Percentiles rank a stretch among this genome's conserved stretches.
Conservation (phyloP, 2,888 invertebrate species). For the Heliconius hortense region DNA sequence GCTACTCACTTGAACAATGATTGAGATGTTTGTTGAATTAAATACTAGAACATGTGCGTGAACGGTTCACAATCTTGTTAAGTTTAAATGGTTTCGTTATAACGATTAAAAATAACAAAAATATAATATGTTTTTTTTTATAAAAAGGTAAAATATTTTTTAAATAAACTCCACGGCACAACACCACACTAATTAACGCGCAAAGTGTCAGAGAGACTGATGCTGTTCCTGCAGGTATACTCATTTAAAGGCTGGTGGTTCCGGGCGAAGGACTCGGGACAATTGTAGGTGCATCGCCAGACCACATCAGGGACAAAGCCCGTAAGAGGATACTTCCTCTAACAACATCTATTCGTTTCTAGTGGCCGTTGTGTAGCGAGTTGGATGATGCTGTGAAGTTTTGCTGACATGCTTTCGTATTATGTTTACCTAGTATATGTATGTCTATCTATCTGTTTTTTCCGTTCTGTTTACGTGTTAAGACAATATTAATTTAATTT, state of each 20-base stretch:
- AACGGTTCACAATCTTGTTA: conserved; percentile 8
- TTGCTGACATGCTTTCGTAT: conserved; percentile 8
- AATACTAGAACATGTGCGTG: neutral
- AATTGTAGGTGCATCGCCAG: conserved; percentile 68
- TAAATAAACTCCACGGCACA: conserved; percentile 44
- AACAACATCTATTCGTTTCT: conserved; percentile 68
- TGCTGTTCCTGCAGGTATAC: conserved; percentile 59
- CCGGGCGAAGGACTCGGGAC: conserved; percentile 66
- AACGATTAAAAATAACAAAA: neutral
- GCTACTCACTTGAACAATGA: conserved; percentile 27
- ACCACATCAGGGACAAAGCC: conserved; percentile 66
- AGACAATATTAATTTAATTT: neutral
- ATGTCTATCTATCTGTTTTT: neutral
- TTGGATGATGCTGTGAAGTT: conserved; percentile 45
- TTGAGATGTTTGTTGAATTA: conserved; percentile 4
- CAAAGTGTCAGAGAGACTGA: conserved; percentile 55
- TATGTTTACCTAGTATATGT: neutral
- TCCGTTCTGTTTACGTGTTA: neutral
- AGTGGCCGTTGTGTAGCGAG: conserved; percentile 58
- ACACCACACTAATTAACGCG: conserved; percentile 39
- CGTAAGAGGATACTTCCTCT: conserved; percentile 79
- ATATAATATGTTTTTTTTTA: neutral
- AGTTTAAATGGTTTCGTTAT: neutral
- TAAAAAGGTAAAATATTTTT: neutral
- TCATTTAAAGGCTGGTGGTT: conserved; percentile 73